Evolutionary conservation across 1,140 invertebrate genomes (phyloP).

Genomic region (Gerris buenoi): DNA sequence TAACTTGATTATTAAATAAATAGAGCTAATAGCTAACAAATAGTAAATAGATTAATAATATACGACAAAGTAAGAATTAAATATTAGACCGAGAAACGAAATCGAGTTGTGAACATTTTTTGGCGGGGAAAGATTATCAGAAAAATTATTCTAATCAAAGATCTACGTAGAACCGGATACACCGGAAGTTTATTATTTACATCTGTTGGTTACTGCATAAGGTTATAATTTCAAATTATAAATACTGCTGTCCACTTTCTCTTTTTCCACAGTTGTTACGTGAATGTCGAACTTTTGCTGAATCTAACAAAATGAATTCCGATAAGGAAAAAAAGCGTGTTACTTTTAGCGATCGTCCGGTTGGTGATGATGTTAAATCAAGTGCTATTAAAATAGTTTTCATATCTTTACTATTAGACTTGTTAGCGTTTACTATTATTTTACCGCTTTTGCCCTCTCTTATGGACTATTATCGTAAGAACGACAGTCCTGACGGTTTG

Average conservation of each 20-base stretch:
- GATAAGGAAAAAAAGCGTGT: background rate
- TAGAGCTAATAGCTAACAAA: no score
- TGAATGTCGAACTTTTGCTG: background rate
- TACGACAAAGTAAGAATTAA: no score
- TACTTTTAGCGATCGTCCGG: background rate
- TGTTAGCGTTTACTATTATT: slow-evolving; percentile 90
- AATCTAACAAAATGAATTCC: background rate
- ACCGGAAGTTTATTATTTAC: background rate
- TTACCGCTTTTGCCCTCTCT: slow-evolving; percentile 77
- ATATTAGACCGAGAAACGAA: no score
- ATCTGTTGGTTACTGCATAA: background rate
- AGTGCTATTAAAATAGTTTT: slow-evolving; percentile 45
- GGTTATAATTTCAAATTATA: background rate
- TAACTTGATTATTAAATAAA: no score
- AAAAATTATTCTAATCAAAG: no score
- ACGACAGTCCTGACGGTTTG: slow-evolving; percentile 54
- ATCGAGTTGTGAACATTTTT: no score
- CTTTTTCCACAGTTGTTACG: background rate
- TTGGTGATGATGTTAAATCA: background rate
- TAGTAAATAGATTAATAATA: no score
- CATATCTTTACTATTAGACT: slow-evolving; percentile 70
- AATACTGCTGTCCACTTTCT: no score
- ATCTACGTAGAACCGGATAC: no score
- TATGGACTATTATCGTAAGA: slow-evolving; percentile 65
- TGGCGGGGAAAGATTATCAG: no score